phyloP scores from a whole-genome alignment of 2,113 vertebrate species.

The Myanophis thanlyinensis region DNA sequence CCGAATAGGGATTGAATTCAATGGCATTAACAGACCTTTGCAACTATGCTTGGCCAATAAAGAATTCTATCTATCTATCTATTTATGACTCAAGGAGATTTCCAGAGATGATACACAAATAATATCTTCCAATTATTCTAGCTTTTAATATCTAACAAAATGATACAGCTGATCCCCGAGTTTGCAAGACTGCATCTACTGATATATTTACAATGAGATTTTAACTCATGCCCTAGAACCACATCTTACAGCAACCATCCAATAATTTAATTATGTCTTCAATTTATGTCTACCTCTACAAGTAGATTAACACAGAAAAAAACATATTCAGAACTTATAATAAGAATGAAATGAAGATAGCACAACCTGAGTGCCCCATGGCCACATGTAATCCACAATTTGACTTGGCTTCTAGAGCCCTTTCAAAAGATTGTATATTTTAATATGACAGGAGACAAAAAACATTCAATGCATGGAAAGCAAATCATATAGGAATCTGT shows the following conservation, averaged over 20 bases:
- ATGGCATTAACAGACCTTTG: not conserved
- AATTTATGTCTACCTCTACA: not conserved
- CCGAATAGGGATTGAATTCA: not conserved
- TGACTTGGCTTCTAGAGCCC: not conserved
- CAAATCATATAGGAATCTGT: not conserved
- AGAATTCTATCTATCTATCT: too few relatives aligned
- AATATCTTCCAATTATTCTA: not conserved
- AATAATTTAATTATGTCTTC: not conserved
- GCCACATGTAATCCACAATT: not conserved
- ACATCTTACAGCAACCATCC: not conserved
- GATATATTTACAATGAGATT: not conserved
- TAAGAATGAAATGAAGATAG: not conserved
- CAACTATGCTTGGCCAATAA: too few relatives aligned
- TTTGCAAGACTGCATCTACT: not conserved
- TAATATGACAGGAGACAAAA: not conserved
- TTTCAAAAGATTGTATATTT: not conserved
- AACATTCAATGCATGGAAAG: not conserved
- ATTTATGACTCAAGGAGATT: not conserved
- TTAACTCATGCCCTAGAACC: not conserved
- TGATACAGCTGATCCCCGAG: not conserved
- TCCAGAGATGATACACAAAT: not conserved
- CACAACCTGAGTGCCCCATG: not conserved
- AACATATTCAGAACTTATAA: not conserved
- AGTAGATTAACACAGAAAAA: not conserved
- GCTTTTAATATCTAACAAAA: not conserved